A percentile compares a stretch with the other conserved stretches of the same genome.
Evolutionary conservation across 1,140 invertebrate genomes (phyloP).

Genomic region (Diprion similis): DNA sequence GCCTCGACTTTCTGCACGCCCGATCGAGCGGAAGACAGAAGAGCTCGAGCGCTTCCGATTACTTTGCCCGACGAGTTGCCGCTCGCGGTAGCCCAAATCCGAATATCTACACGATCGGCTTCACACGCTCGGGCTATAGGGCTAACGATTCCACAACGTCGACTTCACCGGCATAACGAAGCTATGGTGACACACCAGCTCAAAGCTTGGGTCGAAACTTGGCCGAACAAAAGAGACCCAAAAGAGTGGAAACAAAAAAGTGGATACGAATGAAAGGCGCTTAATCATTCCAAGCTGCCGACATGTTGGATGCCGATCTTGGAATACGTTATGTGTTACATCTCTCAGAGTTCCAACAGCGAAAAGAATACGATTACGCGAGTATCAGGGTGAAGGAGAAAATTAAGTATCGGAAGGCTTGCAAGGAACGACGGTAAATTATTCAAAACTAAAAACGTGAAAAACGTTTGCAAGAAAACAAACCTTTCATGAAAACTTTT

Average conservation of each 20-base stretch:
- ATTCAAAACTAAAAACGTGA: too few relatives aligned
- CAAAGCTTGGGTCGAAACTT: not conserved
- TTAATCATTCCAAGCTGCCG: too few relatives aligned
- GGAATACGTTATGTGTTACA: too few relatives aligned
- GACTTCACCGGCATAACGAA: not conserved
- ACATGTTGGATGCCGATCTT: too few relatives aligned
- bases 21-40: conserved; percentile 43
- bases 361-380: too few relatives aligned
- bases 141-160: not conserved
- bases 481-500: too few relatives aligned
- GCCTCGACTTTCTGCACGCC: conserved; percentile 32
- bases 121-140: not conserved
- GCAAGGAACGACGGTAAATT: too few relatives aligned
- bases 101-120: conserved; percentile 4
- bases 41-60: conserved; percentile 37
- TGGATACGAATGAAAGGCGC: too few relatives aligned
- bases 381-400: too few relatives aligned
- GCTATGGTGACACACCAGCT: not conserved
- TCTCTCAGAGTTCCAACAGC: too few relatives aligned
- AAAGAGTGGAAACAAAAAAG: not conserved
- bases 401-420: too few relatives aligned
- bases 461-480: too few relatives aligned
- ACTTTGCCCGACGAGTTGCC: conserved; percentile 25
- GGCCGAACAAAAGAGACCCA: not conserved
- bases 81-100: not conserved